Conservation (phyloP, 2,888 invertebrate species). For the Pachydiplax longipennis region DNA sequence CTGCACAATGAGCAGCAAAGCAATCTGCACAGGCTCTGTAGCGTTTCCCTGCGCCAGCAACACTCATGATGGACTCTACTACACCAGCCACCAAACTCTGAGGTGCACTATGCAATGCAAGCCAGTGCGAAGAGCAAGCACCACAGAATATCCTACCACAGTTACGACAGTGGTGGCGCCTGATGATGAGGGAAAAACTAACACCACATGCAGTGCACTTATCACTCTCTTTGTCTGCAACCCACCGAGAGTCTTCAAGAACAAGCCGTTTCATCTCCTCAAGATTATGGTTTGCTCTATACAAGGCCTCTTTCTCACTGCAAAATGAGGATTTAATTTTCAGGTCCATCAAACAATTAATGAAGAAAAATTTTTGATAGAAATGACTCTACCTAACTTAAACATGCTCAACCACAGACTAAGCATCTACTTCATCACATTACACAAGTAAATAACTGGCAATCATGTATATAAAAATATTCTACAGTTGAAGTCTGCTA, state of each 20-base stretch:
- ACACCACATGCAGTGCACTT: constrained; percentile 47
- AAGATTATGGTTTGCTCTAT: background rate
- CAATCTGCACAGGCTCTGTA: constrained; percentile 25
- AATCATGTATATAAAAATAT: too few species aligned
- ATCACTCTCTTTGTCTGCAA: constrained; percentile 46
- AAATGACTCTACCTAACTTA: background rate
- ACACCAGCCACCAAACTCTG: constrained; percentile 1
- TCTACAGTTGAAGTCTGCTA: too few species aligned
- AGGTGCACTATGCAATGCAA: background rate
- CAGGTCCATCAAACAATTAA: too few species aligned
- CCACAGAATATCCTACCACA: constrained; percentile 47
- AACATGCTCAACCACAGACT: too few species aligned
- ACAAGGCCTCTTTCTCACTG: constrained; percentile 26
- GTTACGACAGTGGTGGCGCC: constrained; percentile 42
- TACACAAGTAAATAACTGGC: too few species aligned
- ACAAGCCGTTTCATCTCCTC: constrained; percentile 6
- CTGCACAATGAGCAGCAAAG: constrained; percentile 15
- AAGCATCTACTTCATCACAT: too few species aligned
- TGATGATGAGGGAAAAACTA: constrained; percentile 38
- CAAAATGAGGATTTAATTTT: background rate
- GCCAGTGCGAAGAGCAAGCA: constrained; percentile 47
- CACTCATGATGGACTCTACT: background rate
- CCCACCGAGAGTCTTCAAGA: constrained; percentile 40
- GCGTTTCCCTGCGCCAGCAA: background rate
- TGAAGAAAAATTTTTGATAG: too few species aligned